Conservation (phyloP, 2,113 vertebrate genomes). For the Engystomops pustulosus region DNA sequence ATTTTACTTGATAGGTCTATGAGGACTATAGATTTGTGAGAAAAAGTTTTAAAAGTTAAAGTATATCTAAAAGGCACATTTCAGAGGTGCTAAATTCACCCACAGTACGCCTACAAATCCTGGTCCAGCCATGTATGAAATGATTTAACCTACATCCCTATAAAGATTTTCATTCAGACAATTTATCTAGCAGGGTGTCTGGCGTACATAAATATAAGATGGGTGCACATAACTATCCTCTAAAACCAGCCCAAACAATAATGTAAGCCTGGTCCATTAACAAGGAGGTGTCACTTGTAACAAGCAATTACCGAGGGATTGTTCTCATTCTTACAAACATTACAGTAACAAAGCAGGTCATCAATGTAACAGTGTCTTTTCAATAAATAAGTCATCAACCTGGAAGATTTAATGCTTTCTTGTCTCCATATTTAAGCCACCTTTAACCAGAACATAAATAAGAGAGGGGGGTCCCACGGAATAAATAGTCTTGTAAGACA, state of each 20-base stretch:
- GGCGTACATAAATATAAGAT: background rate
- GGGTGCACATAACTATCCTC: background rate
- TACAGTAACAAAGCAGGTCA: background rate
- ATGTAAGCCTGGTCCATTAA: background rate
- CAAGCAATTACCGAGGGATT: background rate
- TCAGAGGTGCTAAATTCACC: background rate
- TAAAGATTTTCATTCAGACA: background rate
- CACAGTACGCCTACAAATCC: background rate
- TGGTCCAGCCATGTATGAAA: background rate
- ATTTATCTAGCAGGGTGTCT: too few relatives aligned
- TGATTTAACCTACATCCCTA: background rate
- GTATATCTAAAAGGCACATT: too few relatives aligned
- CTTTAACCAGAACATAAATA: background rate
- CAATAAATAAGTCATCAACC: background rate
- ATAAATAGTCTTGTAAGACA: background rate
- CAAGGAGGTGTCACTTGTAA: background rate
- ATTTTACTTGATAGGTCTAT: too few relatives aligned
- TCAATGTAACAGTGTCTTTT: background rate
- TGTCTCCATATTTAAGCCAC: background rate
- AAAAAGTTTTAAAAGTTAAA: too few relatives aligned
- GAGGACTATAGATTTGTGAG: too few relatives aligned
- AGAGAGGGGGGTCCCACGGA: slow-evolving; percentile 2
- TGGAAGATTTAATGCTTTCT: background rate
- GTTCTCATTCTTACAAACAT: background rate
- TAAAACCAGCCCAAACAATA: background rate